These are phyloP conservation scores for Nymphalis c-album DNA, from an alignment of 2,888 invertebrate genomes.

Conservation along the genomic window DNA sequence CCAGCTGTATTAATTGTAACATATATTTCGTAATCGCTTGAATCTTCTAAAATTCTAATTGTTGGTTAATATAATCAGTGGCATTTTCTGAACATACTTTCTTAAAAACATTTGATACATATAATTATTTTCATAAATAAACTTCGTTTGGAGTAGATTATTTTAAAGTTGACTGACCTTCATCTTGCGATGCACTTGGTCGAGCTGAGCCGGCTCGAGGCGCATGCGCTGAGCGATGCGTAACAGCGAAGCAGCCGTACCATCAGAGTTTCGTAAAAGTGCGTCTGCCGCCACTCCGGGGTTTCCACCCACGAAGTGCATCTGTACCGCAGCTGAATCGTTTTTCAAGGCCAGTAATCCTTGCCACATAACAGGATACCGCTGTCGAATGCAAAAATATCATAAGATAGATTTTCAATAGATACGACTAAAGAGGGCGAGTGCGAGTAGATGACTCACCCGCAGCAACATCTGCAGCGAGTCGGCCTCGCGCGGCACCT, in stretches of 20 bases:
- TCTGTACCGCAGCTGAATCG: constrained; percentile 98
- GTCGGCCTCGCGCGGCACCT: constrained; percentile 91
- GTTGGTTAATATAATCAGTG: too few species aligned
- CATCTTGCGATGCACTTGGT: constrained; percentile 97
- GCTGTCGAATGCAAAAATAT: constrained; percentile 71
- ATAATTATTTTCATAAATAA: too few species aligned
- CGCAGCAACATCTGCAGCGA: constrained; percentile 89
- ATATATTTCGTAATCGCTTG: too few species aligned
- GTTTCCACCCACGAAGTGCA: constrained; percentile 99
- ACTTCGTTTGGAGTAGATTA: too few species aligned
- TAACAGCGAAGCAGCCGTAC: constrained; percentile 91
- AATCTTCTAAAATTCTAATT: too few species aligned
- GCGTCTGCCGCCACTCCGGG: constrained; percentile 93
- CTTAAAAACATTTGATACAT: too few species aligned
- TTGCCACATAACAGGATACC: constrained; percentile 99
- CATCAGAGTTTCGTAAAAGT: constrained; percentile 91
- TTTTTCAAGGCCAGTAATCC: constrained; percentile 96
- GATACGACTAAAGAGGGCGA: background rate
- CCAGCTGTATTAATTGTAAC: constrained; percentile 83
- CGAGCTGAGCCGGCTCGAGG: constrained; percentile 96
- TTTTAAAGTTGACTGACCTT: constrained; percentile 81
- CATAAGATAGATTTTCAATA: background rate
- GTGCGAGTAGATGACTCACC: constrained; percentile 63
- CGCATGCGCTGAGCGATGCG: constrained; percentile 99
- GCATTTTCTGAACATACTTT: too few species aligned